Base-by-base conservation (phyloP, 1,140 invertebrate genomes). In the Zaprionus camerounensis region DNA sequence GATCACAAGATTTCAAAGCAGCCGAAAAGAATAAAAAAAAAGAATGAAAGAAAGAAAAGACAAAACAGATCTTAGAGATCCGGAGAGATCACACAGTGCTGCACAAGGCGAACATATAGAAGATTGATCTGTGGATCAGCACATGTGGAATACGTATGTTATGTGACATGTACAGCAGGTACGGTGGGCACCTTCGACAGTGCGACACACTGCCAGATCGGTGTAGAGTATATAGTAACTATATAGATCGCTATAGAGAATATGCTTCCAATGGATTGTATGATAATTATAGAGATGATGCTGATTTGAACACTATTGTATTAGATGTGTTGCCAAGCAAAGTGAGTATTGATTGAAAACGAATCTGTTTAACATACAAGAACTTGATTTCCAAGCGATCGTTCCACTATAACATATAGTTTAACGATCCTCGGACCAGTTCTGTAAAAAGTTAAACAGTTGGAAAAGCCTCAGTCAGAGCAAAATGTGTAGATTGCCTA, bases 1-100 rank as follows among this genome's bases (percentile, higher is more conserved):
- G 73, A 76, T 71, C 73, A 70, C n/a, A 31, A 56, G 55, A 49
- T 15, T 41, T 15, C 26, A 26, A 41, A 44, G 55, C 46, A 64
- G 17, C 17, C 36, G 31, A 13, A 63, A 63, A 20, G n/a, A 15
- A 26, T 20, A 44, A 57, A 20, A 36, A 46, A 28, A 4, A 41
- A 62, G 20, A 20, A 61, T 11, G 31, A 34, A 34, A 9, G 28
- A 31, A 34, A 11, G 31, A 34, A 34, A 34, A 34, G 49, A 44
- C 49, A 51, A 22, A 61, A 55, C 5, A 28, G 34, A 70, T 65
- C 53, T 53, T 46, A 53, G 59, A 34, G 9, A 34, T 11, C 59
- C 22, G 41, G 41, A 56, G 53, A 51, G 46, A 51, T 51, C 46
- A 51, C 20, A 51, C 46, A 51, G 44, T 20, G 20, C 20, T 17